Conservation (phyloP, 64 coral and sea anemone genomes). For the Acropora yongei region DNA sequence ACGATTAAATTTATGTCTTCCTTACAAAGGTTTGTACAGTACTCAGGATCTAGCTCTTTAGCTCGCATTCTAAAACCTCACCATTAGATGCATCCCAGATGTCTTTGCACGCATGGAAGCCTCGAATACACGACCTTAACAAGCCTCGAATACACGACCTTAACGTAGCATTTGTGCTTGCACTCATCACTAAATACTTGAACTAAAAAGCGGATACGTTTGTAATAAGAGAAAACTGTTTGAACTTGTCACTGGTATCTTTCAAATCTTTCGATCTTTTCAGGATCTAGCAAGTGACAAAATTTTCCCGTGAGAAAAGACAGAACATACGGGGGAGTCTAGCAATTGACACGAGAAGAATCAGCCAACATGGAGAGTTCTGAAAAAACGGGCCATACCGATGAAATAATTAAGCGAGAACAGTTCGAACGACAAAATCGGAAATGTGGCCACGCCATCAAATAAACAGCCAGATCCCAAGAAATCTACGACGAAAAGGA, state of each 20-base stretch:
- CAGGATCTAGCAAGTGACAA: neutral
- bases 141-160: neutral
- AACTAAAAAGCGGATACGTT: slow-evolving; percentile 29
- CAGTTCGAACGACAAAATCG: slow-evolving; percentile 34
- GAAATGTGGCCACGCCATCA: slow-evolving; percentile 14
- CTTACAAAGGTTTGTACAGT: too few relatives aligned
- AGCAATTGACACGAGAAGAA: slow-evolving; percentile 8
- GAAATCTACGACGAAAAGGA: slow-evolving; percentile 34
- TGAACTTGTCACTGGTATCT: neutral
- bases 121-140: too few relatives aligned
- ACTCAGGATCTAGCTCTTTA: too few relatives aligned
- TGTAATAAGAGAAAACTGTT: slow-evolving; percentile 27
- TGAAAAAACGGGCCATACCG: neutral
- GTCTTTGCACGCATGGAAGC: too few relatives aligned
- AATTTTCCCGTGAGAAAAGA: neutral
- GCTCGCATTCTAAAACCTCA: too few relatives aligned
- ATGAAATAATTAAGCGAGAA: neutral
- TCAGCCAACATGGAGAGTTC: slow-evolving; percentile 8
- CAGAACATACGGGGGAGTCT: neutral
- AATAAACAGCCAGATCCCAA: slow-evolving; percentile 27
- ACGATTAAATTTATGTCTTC: too few relatives aligned
- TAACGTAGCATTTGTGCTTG: slow-evolving; percentile 5
- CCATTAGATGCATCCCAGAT: too few relatives aligned
- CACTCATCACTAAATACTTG: slow-evolving; percentile 21
- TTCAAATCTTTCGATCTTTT: neutral